Percentiles rank a stretch among this genome's conserved stretches.
Conservation (phyloP, 2,888 invertebrate species). For the Platycheirus albimanus region DNA sequence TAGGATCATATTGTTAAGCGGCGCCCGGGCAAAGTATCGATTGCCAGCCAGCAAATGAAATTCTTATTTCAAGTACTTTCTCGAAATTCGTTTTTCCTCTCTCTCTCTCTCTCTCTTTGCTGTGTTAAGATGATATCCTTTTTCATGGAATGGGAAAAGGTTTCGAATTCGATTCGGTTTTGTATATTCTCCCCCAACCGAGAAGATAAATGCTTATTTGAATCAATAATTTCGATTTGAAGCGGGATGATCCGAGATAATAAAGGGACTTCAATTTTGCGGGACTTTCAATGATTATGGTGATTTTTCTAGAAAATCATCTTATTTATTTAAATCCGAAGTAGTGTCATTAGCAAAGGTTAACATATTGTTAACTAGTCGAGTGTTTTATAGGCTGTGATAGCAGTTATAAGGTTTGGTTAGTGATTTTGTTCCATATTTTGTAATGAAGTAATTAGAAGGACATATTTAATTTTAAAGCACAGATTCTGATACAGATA, state of each 20-base stretch:
- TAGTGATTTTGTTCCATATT: too few relatives aligned
- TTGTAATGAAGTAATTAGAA: too few relatives aligned
- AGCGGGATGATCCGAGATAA: slow-evolving; percentile 11
- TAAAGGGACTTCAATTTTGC: neutral
- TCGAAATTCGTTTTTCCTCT: slow-evolving; percentile 5
- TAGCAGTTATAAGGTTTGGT: too few relatives aligned
- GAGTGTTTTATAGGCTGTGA: too few relatives aligned
- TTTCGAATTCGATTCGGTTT: neutral
- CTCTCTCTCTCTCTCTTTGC: neutral
- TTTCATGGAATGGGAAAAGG: neutral
- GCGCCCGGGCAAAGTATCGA: neutral
- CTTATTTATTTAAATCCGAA: slow-evolving; percentile 16
- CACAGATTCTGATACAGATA: too few relatives aligned
- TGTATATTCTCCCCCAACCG: neutral
- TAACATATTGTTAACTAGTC: slow-evolving; percentile 5
- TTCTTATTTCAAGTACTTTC: slow-evolving; percentile 4
- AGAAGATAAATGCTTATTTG: slow-evolving; percentile 1
- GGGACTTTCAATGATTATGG: slow-evolving; percentile 17
- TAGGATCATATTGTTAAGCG: too few relatives aligned
- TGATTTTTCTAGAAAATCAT: slow-evolving; percentile 12
- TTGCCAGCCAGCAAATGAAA: neutral
- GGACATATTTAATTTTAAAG: too few relatives aligned
- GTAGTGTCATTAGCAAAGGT: slow-evolving; percentile 24
- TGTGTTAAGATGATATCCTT: neutral
- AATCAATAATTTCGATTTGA: slow-evolving; percentile 19